Evolutionary conservation across 2,888 invertebrate genomes (phyloP).

Genomic region (Drosophila greeni): DNA sequence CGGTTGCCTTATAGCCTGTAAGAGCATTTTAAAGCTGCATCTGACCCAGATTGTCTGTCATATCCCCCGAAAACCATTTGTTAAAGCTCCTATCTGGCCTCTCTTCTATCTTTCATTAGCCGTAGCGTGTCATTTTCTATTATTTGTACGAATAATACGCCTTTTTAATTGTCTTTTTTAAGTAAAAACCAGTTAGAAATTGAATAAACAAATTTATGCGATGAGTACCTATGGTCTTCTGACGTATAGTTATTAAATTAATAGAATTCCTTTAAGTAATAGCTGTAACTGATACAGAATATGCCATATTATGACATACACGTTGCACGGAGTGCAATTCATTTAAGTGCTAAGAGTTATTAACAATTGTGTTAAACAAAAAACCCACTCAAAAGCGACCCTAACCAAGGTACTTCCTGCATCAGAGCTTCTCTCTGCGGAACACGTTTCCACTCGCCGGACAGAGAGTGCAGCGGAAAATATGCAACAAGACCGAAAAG

Average conservation of each 20-base stretch:
- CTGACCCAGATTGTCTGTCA: constrained; percentile 33
- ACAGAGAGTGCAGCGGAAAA: constrained; percentile 22
- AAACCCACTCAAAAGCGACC: constrained; percentile 13
- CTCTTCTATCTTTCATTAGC: constrained; percentile 41
- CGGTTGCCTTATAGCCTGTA: constrained; percentile 69
- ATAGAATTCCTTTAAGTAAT: background rate
- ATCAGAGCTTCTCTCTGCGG: constrained; percentile 27
- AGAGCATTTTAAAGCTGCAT: constrained; percentile 49
- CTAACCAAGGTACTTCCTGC: constrained; percentile 48
- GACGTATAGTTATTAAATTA: background rate
- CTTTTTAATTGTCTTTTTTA: constrained; percentile 42
- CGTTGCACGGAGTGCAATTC: background rate
- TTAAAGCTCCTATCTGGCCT: constrained; percentile 21
- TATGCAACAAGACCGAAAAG: constrained; percentile 26
- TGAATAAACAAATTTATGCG: constrained; percentile 49
- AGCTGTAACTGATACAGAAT: background rate
- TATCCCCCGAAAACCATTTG: constrained; percentile 15
- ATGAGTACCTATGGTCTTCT: background rate
- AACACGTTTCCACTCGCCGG: constrained; percentile 63
- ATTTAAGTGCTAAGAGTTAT: constrained; percentile 10
- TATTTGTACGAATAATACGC: constrained; percentile 37
- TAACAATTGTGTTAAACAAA: constrained; percentile 4
- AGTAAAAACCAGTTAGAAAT: constrained; percentile 43
- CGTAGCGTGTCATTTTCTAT: constrained; percentile 36
- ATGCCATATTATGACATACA: background rate